These are phyloP conservation scores for Podarcis muralis DNA, from an alignment of 2,113 vertebrate species.

Conservation along the genomic window DNA sequence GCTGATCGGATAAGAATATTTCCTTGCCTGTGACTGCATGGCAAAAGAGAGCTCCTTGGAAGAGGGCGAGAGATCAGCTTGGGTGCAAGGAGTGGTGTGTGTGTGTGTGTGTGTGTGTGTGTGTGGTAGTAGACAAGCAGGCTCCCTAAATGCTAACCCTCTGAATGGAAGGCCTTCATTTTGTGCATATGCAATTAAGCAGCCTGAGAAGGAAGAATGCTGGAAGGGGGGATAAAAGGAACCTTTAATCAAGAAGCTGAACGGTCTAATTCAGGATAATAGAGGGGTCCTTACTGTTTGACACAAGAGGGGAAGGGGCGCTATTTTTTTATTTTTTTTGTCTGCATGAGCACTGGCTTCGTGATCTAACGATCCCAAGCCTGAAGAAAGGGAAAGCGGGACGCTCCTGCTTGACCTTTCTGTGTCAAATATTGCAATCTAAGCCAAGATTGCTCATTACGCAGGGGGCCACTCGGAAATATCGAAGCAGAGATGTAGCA, in stretches of 20 bases:
- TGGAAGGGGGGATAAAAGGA: slow-evolving; percentile 69
- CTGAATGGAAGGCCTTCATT: slow-evolving; percentile 82
- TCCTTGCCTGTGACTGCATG: slow-evolving; percentile 37
- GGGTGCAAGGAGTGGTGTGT: slow-evolving; percentile 49
- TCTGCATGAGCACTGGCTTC: slow-evolving; percentile 57
- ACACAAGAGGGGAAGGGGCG: slow-evolving; percentile 64
- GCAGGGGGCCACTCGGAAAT: background rate
- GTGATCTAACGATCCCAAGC: slow-evolving; percentile 59
- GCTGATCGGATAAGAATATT: slow-evolving; percentile 38
- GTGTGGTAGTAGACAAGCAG: slow-evolving; percentile 80
- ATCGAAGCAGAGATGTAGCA: background rate
- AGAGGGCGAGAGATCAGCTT: slow-evolving; percentile 33
- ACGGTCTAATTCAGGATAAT: slow-evolving; percentile 79
- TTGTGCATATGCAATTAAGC: slow-evolving; percentile 79
- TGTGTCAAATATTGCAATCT: slow-evolving; percentile 49
- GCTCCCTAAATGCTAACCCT: slow-evolving; percentile 85
- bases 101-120: slow-evolving; percentile 15
- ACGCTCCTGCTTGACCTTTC: slow-evolving; percentile 65
- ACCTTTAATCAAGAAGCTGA: slow-evolving; percentile 72
- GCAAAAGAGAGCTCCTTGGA: slow-evolving; percentile 26
- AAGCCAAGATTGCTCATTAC: slow-evolving; percentile 32
- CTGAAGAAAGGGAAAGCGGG: slow-evolving; percentile 55
- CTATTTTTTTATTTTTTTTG: slow-evolving; percentile 44
- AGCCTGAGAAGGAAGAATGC: slow-evolving; percentile 74
- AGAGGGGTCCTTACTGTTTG: slow-evolving; percentile 69